Base-by-base conservation (phyloP, 2,113 vertebrate genomes). In the Callopanchax toddi region DNA sequence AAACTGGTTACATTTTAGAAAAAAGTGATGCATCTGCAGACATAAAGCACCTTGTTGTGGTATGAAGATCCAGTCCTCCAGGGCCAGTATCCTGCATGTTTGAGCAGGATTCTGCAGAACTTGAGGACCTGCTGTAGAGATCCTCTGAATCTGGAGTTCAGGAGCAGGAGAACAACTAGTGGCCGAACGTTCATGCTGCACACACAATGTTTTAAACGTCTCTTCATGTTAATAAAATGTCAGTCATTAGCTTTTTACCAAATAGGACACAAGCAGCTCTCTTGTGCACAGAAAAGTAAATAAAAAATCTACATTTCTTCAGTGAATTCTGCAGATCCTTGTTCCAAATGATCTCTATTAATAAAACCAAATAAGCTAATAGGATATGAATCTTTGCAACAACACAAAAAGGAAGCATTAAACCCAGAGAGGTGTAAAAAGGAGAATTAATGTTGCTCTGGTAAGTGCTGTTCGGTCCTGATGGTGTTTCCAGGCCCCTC, bases 251-350 rank as follows among this genome's bases (percentile, higher is more conserved):
- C n/a, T n/a, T 23, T 32, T 51, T 7, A 17, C 23, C 10, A 21
- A 25, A 21, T 34, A 59, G 16, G 18, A 36, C 4, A 3, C 16
- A 13, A 9, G 23, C n/a, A 36, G 26, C 11, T 34, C 8, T 18
- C 9, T 4, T 13, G 2, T 13, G 29, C 20, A n/a, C 15, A 42
- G 8, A 20, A 45, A 60, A 44, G 17, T 36, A 20, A 7, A 20
- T 49, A 20, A 21, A 54, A 43, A 59, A 6, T 18, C 11, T 36
- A 23, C 8, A 51, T 61, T 59, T 50, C 46, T 57, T 11, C 32
- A 22, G 36, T 36, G 51, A 70, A 51, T 25, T 5, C 44, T 40
- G 52, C 61, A 59, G 43, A 37, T 46, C 39, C 53, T 70, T 58
- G 42, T 58, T 60, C 58, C 39, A 29, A 22, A 56, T 23, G 57